These are phyloP conservation scores for Anguilla anguilla DNA, from an alignment of 2,797 vertebrate species.

Conservation along the genomic window DNA sequence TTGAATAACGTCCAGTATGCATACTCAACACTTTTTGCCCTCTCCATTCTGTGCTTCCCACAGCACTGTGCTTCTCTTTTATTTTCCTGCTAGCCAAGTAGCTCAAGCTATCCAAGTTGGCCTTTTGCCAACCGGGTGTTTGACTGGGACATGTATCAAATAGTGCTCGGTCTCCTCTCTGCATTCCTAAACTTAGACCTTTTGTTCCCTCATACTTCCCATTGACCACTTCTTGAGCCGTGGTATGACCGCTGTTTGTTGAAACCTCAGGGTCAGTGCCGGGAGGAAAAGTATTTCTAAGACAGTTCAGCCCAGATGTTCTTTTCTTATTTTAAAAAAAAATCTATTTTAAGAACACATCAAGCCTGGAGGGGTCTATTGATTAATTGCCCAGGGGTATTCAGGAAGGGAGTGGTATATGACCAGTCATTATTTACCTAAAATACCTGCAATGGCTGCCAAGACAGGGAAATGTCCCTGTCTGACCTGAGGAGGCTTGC, in stretches of 20 bases:
- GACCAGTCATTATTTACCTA: constrained; percentile 17
- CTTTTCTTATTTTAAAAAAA: background rate
- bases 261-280: constrained; percentile 24
- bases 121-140: constrained; percentile 36
- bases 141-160: constrained; percentile 62
- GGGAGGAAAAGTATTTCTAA: background rate
- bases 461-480: background rate
- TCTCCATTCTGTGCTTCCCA: constrained; percentile 54
- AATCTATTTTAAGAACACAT: background rate
- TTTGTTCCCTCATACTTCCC: constrained; percentile 75
- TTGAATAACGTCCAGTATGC: constrained; percentile 57
- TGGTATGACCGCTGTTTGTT: background rate
- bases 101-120: constrained; percentile 14
- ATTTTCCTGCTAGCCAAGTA: background rate
- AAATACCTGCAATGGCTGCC: background rate
- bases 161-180: constrained; percentile 61
- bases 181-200: constrained; percentile 74
- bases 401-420: constrained; percentile 3
- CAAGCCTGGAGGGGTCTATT: background rate
- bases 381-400: constrained; percentile 22
- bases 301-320: background rate
- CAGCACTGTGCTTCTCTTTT: background rate
- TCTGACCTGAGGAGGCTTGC: background rate
- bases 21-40: constrained; percentile 45
- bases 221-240: constrained; percentile 33